Percentiles rank a stretch among this genome's conserved stretches.
These are phyloP conservation scores for Mellivora capensis DNA, from an alignment of 2,113 vertebrate species.

Conservation along the genomic window DNA sequence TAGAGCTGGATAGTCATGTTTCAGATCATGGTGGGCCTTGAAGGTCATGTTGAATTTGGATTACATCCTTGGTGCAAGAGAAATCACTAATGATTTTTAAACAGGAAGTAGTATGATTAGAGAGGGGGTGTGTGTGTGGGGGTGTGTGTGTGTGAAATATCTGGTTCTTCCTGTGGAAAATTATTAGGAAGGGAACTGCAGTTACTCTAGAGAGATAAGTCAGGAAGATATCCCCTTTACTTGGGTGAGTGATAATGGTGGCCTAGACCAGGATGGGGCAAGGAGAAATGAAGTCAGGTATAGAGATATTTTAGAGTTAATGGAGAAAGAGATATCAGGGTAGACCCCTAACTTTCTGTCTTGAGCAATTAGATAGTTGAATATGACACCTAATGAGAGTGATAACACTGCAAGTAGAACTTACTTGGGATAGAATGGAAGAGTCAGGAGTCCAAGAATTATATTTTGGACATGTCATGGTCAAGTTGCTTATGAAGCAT, in stretches of 20 bases:
- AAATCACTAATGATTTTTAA: neutral
- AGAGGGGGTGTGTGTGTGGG: neutral
- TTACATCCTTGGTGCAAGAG: neutral
- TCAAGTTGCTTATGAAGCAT: neutral
- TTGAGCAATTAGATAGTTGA: neutral
- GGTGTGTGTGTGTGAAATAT: neutral
- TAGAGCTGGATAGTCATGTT: neutral
- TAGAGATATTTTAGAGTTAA: neutral
- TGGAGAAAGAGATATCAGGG: neutral
- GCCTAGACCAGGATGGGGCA: too few relatives aligned
- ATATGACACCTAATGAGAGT: neutral
- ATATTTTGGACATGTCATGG: neutral
- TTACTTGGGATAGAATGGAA: neutral
- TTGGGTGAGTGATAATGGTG: neutral
- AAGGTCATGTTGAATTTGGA: conserved; percentile 16
- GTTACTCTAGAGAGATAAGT: neutral
- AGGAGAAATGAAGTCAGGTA: neutral
- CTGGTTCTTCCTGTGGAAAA: neutral
- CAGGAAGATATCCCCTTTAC: neutral
- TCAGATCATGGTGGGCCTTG: neutral
- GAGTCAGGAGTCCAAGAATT: neutral
- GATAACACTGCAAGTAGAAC: neutral
- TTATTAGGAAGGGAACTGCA: neutral
- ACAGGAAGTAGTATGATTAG: neutral
- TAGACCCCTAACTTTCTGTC: neutral